These are phyloP conservation scores for Lethrus apterus DNA, from an alignment of 1,140 invertebrate genomes.

Conservation along the genomic window DNA sequence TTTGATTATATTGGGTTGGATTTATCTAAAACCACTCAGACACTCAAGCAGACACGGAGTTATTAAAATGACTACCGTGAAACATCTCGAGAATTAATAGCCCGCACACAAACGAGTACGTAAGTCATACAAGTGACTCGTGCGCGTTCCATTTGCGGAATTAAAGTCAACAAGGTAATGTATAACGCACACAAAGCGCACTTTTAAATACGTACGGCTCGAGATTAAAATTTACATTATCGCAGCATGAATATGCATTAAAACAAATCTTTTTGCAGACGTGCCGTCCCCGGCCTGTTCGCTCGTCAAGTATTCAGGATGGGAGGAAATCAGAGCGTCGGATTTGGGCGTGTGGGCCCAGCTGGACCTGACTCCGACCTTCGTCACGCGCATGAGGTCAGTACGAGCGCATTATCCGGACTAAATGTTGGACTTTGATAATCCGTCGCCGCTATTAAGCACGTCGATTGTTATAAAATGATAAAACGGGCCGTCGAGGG, in stretches of 20 bases:
- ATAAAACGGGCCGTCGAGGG: constrained; percentile 22
- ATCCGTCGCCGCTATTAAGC: not conserved
- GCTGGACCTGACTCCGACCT: constrained; percentile 40
- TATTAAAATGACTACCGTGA: too few relatives aligned
- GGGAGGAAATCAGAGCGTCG: constrained; percentile 36
- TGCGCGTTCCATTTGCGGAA: constrained; percentile 12
- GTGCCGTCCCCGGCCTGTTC: constrained; percentile 40
- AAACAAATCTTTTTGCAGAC: constrained; percentile 34
- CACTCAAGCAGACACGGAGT: too few relatives aligned
- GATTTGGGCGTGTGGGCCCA: constrained; percentile 40
- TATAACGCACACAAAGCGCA: not conserved
- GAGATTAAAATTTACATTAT: constrained; percentile 10
- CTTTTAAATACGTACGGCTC: constrained; percentile 5
- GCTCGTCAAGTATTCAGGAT: constrained; percentile 40
- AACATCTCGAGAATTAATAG: too few relatives aligned
- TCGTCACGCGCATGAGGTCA: constrained; percentile 42
- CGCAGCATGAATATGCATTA: constrained; percentile 9
- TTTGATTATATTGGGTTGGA: too few relatives aligned
- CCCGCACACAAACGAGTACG: too few relatives aligned
- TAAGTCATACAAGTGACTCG: too few relatives aligned
- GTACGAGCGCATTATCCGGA: constrained; percentile 5
- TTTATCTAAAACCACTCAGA: too few relatives aligned
- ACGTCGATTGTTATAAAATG: constrained; percentile 24
- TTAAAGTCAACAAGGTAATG: constrained; percentile 4
- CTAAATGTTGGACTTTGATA: constrained; percentile 3